Evolutionary conservation across 1,140 invertebrate genomes (phyloP), one percentile per base, ranked within the genome.

Genomic region (Pantala flavescens): DNA sequence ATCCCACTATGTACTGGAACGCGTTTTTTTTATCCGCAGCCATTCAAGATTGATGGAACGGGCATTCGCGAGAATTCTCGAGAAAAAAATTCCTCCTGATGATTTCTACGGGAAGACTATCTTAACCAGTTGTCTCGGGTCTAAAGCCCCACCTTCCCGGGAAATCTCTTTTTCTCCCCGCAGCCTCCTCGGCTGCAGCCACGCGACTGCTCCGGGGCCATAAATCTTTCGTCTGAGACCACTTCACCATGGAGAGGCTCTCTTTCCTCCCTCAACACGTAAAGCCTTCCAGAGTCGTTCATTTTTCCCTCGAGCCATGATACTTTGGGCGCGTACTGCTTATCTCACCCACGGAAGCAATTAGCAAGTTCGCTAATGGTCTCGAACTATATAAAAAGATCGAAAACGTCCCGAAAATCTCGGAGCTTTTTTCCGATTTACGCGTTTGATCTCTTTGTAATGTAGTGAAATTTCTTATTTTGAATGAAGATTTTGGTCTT

Each of bases 151-250:
- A 7, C 49, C 49, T 63, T 63, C 49, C 16, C 49, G 16, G 49
- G 49, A 63, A 63, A 63, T 63, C 49, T 63, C 49, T 63, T 63
- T 63, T 63, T 63, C 49, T 63, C 49, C 49, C n/a, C 49, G 49
- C 49, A 63, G 49, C 49, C 12, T 63, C 49, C 49, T 63, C 49
- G 49, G 49, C 49, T 63, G 49, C 49, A 63, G 49, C 49, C 49
- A 63, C 49, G 49, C 49, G 49, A 63, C 49, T 63, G n/a, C 49
- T 21, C 49, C 16, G 12, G n/a, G 49, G 49, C 49, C 49, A 63
- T 63, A 63, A 63, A 63, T 63, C 49, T 63, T 63, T 63, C 49
- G 49, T 16, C 49, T 63, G 49, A 63, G 49, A 63, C 49, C 49
- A 63, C 49, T 63, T 63, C 49, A 63, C 49, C n/a, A 63, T 21